Evolutionary conservation across 2,113 vertebrate genomes (phyloP), one percentile per base, ranked within the genome.

Genomic region (Trinectes maculatus): DNA sequence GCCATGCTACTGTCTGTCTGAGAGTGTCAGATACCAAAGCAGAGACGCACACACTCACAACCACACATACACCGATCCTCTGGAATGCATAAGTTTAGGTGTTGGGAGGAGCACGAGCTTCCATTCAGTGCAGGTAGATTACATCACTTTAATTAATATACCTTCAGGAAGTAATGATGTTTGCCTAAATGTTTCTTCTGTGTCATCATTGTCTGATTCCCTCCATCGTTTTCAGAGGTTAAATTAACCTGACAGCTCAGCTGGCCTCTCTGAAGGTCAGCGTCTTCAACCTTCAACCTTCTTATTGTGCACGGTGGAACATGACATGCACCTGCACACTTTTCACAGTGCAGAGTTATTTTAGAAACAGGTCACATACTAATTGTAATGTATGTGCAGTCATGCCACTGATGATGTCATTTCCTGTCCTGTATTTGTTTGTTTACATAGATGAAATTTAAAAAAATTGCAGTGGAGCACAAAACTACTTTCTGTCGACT

Each of bases 1-100:
- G 74, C 83, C 53, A 51, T 67, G 76, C 49, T 68, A 60, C 83
- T 71, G 74, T 58, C 71, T 80, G 74, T 73, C 78, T 85, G 74
- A 77, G 63, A 67, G 60, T 78, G 85, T 83, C 79, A 85, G 72
- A 79, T 71, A 83, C 51, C n/a, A 39, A 39, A 58, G 56, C 25
- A 74, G 42, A 62, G 74, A 43, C 69, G 28, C 57, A 18, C 34
- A 26, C 44, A 10, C n/a, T 39, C 53, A 49, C 28, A 42, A 16
- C 4, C 12, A 24, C 10, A 36, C 49, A 57, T 29, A 29, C 46
- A 24, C 28, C 3, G 11, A 6, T 36, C 37, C 31, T 22, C 12
- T 26, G 33, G 19, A 65, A 40, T 49, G 51, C 40, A 59, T 75
- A 53, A n/a, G 51, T 64, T 71, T 64, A 63, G 52, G 33, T 62